These are phyloP conservation scores for Enteromius treurensis DNA, from an alignment of 2,797 vertebrate genomes.

Conservation along the genomic window DNA sequence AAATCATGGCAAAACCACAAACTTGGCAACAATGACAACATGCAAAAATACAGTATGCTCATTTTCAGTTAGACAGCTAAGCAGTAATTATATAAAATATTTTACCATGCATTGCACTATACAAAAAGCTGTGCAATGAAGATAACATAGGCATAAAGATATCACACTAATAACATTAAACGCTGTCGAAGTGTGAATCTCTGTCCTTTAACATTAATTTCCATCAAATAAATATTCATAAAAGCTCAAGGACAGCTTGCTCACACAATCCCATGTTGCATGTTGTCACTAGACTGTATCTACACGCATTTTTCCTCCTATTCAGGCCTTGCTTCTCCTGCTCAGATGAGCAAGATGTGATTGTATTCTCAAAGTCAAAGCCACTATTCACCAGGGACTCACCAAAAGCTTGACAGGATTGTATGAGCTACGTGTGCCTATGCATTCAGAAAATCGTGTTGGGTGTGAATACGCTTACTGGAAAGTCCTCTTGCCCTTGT, in stretches of 20 bases:
- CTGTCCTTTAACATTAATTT: background rate
- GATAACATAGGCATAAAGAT: background rate
- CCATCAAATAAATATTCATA: conserved; percentile 18
- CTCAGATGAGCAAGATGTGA: conserved; percentile 36
- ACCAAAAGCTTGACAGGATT: background rate
- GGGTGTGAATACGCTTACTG: conserved; percentile 9
- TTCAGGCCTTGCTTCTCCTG: conserved; percentile 12
- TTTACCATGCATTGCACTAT: background rate
- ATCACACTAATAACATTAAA: background rate
- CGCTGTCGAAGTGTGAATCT: background rate
- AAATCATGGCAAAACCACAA: too few species aligned
- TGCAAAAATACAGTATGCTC: background rate
- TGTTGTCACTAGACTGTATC: background rate
- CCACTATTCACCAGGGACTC: conserved; percentile 8
- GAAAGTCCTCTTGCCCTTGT: conserved; percentile 71
- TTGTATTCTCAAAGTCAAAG: conserved; percentile 38
- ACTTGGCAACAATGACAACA: background rate
- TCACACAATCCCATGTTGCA: conserved; percentile 4
- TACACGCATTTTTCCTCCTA: conserved; percentile 4
- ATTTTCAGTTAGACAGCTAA: background rate
- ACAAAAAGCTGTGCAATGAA: background rate
- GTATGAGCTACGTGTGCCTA: background rate
- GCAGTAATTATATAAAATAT: background rate
- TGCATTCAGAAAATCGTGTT: conserved; percentile 10
- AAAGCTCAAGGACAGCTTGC: conserved; percentile 23